These are phyloP conservation scores for Arremon aurantiirostris DNA, from an alignment of 2,797 vertebrate genomes.

Conservation along the genomic window DNA sequence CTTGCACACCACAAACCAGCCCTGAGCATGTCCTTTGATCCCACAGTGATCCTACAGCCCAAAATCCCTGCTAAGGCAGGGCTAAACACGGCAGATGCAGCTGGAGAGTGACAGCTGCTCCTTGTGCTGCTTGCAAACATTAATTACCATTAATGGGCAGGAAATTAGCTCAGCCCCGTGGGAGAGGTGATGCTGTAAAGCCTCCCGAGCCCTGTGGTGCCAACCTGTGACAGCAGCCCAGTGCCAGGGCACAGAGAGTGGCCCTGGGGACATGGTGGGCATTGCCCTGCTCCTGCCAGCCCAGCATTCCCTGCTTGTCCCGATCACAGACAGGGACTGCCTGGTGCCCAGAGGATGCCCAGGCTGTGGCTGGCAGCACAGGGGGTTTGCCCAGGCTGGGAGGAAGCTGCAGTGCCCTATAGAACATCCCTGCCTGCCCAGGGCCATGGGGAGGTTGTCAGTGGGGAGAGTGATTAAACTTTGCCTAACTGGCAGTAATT, in stretches of 20 bases:
- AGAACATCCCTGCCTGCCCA: not conserved
- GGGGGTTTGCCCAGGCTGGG: not conserved
- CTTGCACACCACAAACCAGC: not conserved
- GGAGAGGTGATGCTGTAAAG: not conserved
- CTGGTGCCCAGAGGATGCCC: not conserved
- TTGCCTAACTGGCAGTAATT: not conserved
- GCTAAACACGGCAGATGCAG: not conserved
- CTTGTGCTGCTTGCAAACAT: not conserved
- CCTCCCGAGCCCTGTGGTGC: not conserved
- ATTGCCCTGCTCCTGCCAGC: not conserved
- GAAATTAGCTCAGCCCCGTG: not conserved
- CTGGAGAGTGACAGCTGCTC: not conserved
- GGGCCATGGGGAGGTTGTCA: fast-evolving
- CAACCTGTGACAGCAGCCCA: not conserved
- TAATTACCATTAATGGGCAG: constrained; percentile 34
- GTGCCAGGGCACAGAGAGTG: not conserved
- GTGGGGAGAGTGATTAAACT: not conserved
- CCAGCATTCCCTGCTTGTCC: fast-evolving
- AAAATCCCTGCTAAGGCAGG: not conserved
- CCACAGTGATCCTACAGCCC: not conserved
- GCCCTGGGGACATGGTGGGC: not conserved
- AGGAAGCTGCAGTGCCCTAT: not conserved
- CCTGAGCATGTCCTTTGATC: not conserved
- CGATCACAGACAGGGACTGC: fast-evolving
- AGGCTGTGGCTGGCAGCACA: fast-evolving